A percentile compares a stretch with the other conserved stretches of the same genome.
Conservation (phyloP, 53 echinoderm and acorn worm species). For the Crossaster papposus region DNA sequence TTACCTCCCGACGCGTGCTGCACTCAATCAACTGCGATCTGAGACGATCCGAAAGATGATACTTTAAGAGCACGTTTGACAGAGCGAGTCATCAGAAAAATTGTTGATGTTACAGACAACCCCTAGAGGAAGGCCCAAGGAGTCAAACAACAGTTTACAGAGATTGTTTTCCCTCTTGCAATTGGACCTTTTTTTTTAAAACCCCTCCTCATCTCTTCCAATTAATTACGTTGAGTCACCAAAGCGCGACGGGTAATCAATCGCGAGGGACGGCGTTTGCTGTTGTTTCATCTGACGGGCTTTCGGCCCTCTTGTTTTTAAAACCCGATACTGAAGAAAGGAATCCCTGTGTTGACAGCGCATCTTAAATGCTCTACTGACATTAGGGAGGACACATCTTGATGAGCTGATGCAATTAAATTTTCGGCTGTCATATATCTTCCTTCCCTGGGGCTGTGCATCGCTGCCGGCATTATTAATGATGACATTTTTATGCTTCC, state of each 20-base stretch:
- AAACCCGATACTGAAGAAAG: slow-evolving; percentile 27
- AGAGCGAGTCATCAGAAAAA: not conserved
- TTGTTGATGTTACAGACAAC: not conserved
- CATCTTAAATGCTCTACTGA: slow-evolving; percentile 45
- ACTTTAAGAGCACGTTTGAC: slow-evolving; percentile 4
- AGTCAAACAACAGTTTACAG: not conserved
- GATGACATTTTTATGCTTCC: not conserved
- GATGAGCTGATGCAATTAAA: slow-evolving; percentile 32
- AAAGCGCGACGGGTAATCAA: not conserved
- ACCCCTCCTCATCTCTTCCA: slow-evolving; percentile 27
- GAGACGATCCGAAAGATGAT: not conserved
- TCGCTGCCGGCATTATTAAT: slow-evolving; percentile 10
- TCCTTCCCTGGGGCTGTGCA: slow-evolving; percentile 21
- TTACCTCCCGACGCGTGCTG: not conserved
- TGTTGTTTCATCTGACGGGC: no score
- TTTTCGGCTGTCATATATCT: not conserved
- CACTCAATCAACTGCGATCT: slow-evolving; percentile 17
- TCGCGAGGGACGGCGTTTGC: not conserved
- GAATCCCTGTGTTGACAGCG: not conserved
- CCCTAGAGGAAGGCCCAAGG: not conserved
- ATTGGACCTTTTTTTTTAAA: not conserved
- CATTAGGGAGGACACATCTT: slow-evolving; percentile 24
- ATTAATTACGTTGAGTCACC: slow-evolving; percentile 51
- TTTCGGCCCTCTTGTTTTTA: not conserved
- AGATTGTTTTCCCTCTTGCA: not conserved